These are phyloP conservation scores for Barnardius zonarius DNA, from an alignment of 2,113 vertebrate species.

Conservation along the genomic window DNA sequence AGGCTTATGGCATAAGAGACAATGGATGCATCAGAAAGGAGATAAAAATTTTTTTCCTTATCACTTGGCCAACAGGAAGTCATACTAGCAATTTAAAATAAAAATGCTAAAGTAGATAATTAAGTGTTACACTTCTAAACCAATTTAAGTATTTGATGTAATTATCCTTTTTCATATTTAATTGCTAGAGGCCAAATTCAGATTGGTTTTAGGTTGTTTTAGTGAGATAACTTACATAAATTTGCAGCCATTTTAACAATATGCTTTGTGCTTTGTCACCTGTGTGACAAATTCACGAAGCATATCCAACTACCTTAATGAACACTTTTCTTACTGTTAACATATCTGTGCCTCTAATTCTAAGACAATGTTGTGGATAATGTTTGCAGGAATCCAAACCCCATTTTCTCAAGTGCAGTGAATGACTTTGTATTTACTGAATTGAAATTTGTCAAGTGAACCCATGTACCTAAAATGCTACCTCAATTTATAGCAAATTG, in stretches of 20 bases:
- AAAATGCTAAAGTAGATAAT: neutral
- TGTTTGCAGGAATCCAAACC: neutral
- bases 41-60: neutral
- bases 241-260: neutral
- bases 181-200: neutral
- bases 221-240: rapidly evolving
- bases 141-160: neutral
- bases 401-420: neutral
- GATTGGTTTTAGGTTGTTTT: neutral
- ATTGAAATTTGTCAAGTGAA: neutral
- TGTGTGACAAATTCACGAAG: neutral
- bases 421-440: neutral
- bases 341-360: neutral
- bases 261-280: neutral
- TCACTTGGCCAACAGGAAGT: neutral
- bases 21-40: neutral
- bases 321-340: neutral
- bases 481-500: neutral
- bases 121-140: neutral
- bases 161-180: neutral
- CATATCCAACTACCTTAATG: neutral
- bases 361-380: neutral
- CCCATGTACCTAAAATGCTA: neutral
- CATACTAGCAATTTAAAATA: neutral
- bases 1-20: neutral